Conservation (phyloP, 2,797 vertebrate genomes). For the Neosalanx taihuensis region DNA sequence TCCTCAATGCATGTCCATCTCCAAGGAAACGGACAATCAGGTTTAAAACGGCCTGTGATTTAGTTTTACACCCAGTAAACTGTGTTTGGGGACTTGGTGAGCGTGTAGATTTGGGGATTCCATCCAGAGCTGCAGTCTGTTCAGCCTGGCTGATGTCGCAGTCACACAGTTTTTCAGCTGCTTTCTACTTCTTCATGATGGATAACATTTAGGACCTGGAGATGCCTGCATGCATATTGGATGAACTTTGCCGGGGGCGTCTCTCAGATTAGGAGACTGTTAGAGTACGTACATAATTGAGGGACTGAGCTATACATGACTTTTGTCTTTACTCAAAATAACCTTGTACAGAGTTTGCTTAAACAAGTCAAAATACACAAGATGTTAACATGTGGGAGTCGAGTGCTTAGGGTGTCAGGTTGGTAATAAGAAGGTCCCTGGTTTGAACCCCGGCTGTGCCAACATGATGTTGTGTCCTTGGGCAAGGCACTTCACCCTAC, state of each 20-base stretch:
- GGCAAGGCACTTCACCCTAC: too few relatives aligned
- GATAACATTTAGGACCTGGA: constrained; percentile 38
- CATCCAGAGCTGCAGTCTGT: constrained; percentile 12
- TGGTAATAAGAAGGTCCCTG: too few relatives aligned
- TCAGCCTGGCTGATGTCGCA: constrained; percentile 26
- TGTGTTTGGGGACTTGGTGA: constrained; percentile 4
- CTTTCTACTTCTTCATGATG: constrained; percentile 2
- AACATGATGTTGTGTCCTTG: too few relatives aligned
- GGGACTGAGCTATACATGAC: constrained; percentile 48
- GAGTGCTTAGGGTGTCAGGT: too few relatives aligned
- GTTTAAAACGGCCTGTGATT: constrained; percentile 15
- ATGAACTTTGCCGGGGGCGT: constrained; percentile 57
- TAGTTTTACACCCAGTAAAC: constrained; percentile 10
- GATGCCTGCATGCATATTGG: constrained; percentile 59
- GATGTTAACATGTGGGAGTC: neutral
- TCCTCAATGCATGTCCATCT: constrained; percentile 10
- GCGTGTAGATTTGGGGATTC: neutral
- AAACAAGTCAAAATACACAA: constrained; percentile 17
- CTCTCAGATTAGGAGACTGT: constrained; percentile 58
- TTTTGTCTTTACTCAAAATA: constrained; percentile 56
- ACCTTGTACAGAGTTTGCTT: constrained; percentile 27
- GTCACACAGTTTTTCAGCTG: constrained; percentile 18
- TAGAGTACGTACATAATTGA: constrained; percentile 63
- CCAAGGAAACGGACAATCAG: neutral
- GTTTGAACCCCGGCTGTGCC: too few relatives aligned